Base-by-base conservation (phyloP, 2,113 vertebrate species). In the Pica pica region DNA sequence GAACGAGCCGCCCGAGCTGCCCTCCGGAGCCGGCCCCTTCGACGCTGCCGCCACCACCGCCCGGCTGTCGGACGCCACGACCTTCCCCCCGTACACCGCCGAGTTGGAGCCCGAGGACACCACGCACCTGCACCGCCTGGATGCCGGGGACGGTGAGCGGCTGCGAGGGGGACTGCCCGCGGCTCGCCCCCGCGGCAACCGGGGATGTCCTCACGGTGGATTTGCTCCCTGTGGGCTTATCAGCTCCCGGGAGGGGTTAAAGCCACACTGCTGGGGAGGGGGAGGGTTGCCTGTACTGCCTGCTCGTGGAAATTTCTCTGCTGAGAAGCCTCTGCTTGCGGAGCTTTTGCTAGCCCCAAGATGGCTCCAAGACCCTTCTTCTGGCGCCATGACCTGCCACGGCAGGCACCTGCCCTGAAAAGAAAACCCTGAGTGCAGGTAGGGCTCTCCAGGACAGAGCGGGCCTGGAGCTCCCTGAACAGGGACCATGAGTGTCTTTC, bases 1-100 rank as follows among this genome's bases (percentile, higher is more conserved):
- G 95, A 98, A 98, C 4, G 99, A 99, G 83, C 98, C 98, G 1
- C 98, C 98, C 6, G 99, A 99, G 91, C 98, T 99, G 76, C 97
- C 98, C 5, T 99, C 99, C 0, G 99, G 99, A 60, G 98, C 98
- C 3, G 98, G 97, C 19, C 97, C 98, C 13, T 92, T 93, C 5
- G 99, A 99, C 1, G 64, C 97, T 9, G 98, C 98, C 56, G 98
- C 98, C 86, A 97, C 98, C 56, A 97, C 97, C 12, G 91, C 89
- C 88, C 63, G 92, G 92, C 53, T 95, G 84, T 92, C 98, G 13
- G 98, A 97, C 7, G 73, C 93, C 89, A 98, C 98, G 0, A 98
- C 97, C 8, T 97, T 95, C 6, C 93, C 95, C 2, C 49, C 87
- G 1, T 97, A 97, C 95, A 98, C 98, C 18, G 89, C 87, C 0